Evolutionary conservation across 2,113 vertebrate species (phyloP), one percentile per base, ranked within the genome.

Genomic region (Cyanoderma ruficeps): DNA sequence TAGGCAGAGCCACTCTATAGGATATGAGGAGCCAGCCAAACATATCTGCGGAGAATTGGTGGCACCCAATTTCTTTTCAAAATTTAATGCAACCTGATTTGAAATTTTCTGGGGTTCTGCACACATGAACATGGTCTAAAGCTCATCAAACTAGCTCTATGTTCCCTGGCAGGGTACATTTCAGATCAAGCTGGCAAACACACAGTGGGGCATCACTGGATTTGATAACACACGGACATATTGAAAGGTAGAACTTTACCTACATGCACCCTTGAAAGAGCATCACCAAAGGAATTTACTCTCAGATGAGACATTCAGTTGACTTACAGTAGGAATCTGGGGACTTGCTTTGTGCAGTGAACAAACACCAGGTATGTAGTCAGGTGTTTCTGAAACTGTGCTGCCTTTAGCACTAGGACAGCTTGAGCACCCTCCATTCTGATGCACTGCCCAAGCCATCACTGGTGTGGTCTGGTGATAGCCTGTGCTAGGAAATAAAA

Each of bases 401-500:
- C 46, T 92, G 63, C 49, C 31, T 85, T 85, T 55, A 88, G 35
- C 49, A 86, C 25, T 27, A 70, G 42, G 28, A 75, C 13, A 80
- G 27, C 42, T 53, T 33, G 49, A 75, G 61, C 55, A 15, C 57
- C 83, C 79, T 79, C 52, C 33, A 37, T 70, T 65, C 42, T 61
- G n/a, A 47, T 53, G 64, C 4, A 11, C 61, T 47, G 83, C 72
- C 69, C 85, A 83, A 92, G 52, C 53, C 44, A 2, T 86, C 70
- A 49, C 59, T 72, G 68, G 35, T 35, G 67, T 80, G 76, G 91
- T 55, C 82, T 90, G 59, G 22, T 83, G 69, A 87, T 75, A 92
- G 71, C 63, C 60, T 91, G 63, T 28, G 24, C 90, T 77, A 90
- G 64, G 78, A 94, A 93, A 98, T 97, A 95, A 97, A 98, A 97